These are phyloP conservation scores for Lagria hirta DNA, from an alignment of 2,888 invertebrate species.

Conservation along the genomic window DNA sequence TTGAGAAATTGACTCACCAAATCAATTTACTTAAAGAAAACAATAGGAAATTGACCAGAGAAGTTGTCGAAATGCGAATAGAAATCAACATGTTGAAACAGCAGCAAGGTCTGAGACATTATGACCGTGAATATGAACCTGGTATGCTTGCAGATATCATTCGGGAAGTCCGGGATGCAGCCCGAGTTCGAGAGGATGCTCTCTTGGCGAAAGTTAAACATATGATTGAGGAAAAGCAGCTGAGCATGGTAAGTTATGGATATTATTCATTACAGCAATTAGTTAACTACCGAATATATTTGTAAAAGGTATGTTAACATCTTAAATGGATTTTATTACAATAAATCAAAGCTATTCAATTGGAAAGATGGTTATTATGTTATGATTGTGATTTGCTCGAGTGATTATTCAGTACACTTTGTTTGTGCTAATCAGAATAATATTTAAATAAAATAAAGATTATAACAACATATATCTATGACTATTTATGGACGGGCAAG, in stretches of 20 bases:
- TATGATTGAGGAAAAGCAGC: slow-evolving; percentile 61
- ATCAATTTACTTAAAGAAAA: slow-evolving; percentile 69
- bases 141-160: slow-evolving; percentile 74
- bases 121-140: slow-evolving; percentile 62
- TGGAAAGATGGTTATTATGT: too few species aligned
- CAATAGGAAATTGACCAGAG: slow-evolving; percentile 74
- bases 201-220: slow-evolving; percentile 62
- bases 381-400: too few species aligned
- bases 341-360: too few species aligned
- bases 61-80: slow-evolving; percentile 73
- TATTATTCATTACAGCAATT: too few species aligned
- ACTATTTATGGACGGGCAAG: too few species aligned
- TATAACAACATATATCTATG: too few species aligned
- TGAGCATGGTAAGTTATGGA: slow-evolving; percentile 52
- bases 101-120: slow-evolving; percentile 43
- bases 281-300: not conserved
- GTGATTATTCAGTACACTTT: too few species aligned
- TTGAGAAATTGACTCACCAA: slow-evolving; percentile 71
- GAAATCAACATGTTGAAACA: slow-evolving; percentile 54
- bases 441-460: too few species aligned
- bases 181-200: slow-evolving; percentile 72
- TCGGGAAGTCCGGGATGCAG: slow-evolving; percentile 72
- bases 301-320: too few species aligned
- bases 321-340: too few species aligned
- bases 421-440: too few species aligned